Evolutionary conservation across 2,888 invertebrate species (phyloP), one percentile per base, ranked within the genome.

Genomic region (Orchestes rusci): DNA sequence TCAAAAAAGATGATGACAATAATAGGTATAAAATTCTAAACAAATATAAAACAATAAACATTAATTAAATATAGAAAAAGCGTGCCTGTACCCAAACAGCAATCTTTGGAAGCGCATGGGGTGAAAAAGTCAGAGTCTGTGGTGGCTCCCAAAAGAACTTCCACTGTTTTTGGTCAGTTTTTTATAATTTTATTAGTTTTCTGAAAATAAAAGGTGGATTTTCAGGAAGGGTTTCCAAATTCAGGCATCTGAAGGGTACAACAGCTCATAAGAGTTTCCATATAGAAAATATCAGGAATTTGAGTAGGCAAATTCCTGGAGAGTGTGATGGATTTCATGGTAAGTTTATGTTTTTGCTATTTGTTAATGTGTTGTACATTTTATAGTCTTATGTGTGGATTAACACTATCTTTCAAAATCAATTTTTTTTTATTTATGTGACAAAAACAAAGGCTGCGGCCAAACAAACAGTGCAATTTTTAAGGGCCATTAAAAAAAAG

Each of bases 241-340:
- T 91, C 69, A 80, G 93, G 1, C 93, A 94, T 63, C 68, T 95
- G 58, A 92, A 92, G 64, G 94, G 93, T 20, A 89, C 88, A 3
- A 82, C 90, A 0, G 83, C 84, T 0, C 93, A 93, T 69, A 91
- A 91, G 68, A 90, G 88, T 16, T 83, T 84, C 2, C 91, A 92
- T 59, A 86, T 94, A 53, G 93, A 94, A 62, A 95, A 95, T 62
- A 76, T 95, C 48, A 79, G 90, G 48, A 92, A 92, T 62, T 75
- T 95, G 30, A 90, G 90, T 65, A 77, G 90, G 34, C 93, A 91
- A 65, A 83, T 94, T 57, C 88, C 94, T 0, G 92, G 93, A 1
- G 94, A 95, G 70, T 91, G 93, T 65, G 91, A 95, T 64, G 89
- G 92, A 20, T 92, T 95, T 63, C 87, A 89, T 65, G 85, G 85